Conservation (phyloP, 2,113 vertebrate species). For the Cyanistes caeruleus region DNA sequence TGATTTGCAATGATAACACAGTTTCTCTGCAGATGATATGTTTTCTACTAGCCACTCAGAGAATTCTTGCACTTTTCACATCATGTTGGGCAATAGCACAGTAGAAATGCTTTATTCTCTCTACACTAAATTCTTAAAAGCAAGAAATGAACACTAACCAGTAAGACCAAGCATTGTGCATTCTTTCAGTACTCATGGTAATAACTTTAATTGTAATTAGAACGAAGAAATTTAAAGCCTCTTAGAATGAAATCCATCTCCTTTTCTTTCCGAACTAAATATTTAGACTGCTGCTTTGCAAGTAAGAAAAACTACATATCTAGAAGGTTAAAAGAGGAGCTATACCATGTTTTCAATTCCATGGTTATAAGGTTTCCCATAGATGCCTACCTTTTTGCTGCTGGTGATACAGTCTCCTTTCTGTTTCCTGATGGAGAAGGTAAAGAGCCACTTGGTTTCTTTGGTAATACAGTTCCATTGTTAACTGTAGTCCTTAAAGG, state of each 20-base stretch:
- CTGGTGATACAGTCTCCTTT: slow-evolving; percentile 80
- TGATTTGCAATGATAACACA: background rate
- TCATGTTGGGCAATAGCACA: background rate
- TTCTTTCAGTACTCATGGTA: background rate
- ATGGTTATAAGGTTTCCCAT: background rate
- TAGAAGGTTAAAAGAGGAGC: background rate
- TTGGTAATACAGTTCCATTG: slow-evolving; percentile 95
- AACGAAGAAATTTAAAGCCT: background rate
- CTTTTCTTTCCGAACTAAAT: background rate
- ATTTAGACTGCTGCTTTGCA: background rate
- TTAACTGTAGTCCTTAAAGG: slow-evolving; percentile 89
- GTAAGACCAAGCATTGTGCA: background rate
- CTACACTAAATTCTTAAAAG: background rate
- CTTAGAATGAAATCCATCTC: background rate
- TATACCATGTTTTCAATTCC: background rate
- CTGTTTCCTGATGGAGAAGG: slow-evolving; percentile 90
- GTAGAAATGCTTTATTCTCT: background rate
- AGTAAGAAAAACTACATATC: background rate
- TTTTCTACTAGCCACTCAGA: background rate
- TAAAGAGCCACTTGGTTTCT: slow-evolving; percentile 88
- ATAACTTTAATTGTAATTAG: background rate
- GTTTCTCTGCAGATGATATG: background rate
- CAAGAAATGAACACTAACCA: slow-evolving; percentile 2
- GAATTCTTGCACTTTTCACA: background rate
- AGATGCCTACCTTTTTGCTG: slow-evolving; percentile 85